A percentile compares a stretch with the other conserved stretches of the same genome.
These are phyloP conservation scores for Drosophila triauraria DNA, from an alignment of 1,140 invertebrate genomes.

Conservation along the genomic window DNA sequence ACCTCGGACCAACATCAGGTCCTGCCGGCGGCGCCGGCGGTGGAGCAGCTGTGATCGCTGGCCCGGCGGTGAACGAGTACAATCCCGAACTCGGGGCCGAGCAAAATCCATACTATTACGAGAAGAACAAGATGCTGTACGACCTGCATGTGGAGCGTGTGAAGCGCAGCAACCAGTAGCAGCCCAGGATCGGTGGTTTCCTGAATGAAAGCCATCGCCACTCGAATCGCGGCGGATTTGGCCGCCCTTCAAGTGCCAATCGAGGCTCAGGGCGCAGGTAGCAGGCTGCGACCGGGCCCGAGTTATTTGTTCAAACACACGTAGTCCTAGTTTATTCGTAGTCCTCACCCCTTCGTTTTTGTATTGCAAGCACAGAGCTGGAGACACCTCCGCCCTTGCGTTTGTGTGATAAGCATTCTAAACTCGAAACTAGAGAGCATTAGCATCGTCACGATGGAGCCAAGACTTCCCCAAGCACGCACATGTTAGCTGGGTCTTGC, in stretches of 20 bases:
- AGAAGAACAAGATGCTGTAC: constrained; percentile 82
- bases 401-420: constrained; percentile 42
- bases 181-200: neutral
- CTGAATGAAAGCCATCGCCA: neutral
- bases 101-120: constrained; percentile 82
- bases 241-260: constrained; percentile 34
- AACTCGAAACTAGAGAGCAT: constrained; percentile 22
- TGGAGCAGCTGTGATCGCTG: constrained; percentile 13
- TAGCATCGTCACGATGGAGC: constrained; percentile 19
- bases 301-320: neutral
- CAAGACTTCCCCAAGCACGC: constrained; percentile 20
- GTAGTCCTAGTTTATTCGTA: constrained; percentile 17
- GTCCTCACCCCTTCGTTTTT: neutral
- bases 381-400: neutral
- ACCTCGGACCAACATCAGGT: constrained; percentile 11
- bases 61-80: constrained; percentile 50
- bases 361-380: constrained; percentile 11
- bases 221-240: constrained; percentile 4
- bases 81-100: constrained; percentile 74
- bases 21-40: constrained; percentile 1
- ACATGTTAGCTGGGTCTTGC: constrained; percentile 12
- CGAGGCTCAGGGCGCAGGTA: constrained; percentile 9
- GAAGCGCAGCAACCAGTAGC: constrained; percentile 65
- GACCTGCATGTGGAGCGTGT: constrained; percentile 78
- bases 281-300: neutral